Evolutionary conservation across 2,888 invertebrate species (phyloP).

Genomic region (Sinopyrophorus schimmeli): DNA sequence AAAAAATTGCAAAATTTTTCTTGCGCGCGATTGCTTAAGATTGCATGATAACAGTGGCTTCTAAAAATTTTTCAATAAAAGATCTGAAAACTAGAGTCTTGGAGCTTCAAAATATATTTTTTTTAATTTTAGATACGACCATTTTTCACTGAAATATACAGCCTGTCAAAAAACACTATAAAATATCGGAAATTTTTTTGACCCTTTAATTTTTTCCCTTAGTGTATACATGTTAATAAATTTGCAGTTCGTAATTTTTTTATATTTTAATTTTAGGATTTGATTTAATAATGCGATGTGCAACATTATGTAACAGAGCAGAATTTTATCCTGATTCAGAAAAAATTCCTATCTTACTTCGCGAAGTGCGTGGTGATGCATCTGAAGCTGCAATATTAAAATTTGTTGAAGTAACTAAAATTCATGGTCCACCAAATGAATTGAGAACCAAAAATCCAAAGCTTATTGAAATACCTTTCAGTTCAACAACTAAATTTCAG

Average conservation of each 20-base stretch:
- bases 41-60: too few species aligned
- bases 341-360: constrained; percentile 56
- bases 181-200: too few species aligned
- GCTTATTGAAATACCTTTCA: constrained; percentile 68
- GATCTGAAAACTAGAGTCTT: too few species aligned
- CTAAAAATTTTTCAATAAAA: too few species aligned
- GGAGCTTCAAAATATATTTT: too few species aligned
- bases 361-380: constrained; percentile 68
- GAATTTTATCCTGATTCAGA: constrained; percentile 59
- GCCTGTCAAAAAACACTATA: too few species aligned
- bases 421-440: constrained; percentile 42
- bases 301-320: constrained; percentile 73
- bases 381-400: constrained; percentile 72
- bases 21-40: too few species aligned
- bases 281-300: constrained; percentile 53
- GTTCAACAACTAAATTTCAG: constrained; percentile 69
- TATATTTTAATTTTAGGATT: constrained; percentile 38
- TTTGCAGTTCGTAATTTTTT: constrained; percentile 4
- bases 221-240: too few species aligned
- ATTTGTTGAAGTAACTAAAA: constrained; percentile 63
- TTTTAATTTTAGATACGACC: too few species aligned
- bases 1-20: too few species aligned
- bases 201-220: too few species aligned
- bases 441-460: constrained; percentile 60
- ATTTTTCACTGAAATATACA: too few species aligned